Percentiles rank a stretch among this genome's conserved stretches.
phyloP scores from a whole-genome alignment of 2,888 invertebrate species.

The Linyphia triangularis region DNA sequence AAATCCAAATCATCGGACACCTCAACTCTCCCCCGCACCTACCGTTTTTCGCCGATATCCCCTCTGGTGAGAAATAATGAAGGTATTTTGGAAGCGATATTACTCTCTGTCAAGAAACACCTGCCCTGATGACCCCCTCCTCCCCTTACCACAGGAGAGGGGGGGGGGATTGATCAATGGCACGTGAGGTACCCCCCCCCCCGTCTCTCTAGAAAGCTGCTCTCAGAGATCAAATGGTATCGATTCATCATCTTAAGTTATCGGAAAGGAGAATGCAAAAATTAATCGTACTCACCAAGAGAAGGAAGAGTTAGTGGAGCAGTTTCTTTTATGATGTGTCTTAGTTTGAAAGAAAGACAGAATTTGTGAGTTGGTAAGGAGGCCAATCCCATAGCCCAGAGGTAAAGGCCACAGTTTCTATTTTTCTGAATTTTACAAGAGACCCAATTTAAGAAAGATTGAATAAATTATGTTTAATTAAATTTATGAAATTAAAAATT shows the following conservation, averaged over 20 bases:
- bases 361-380: too few relatives aligned
- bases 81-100: slow-evolving; percentile 61
- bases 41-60: not conserved
- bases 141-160: slow-evolving; percentile 24
- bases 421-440: too few relatives aligned
- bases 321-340: not conserved
- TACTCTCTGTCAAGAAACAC: slow-evolving; percentile 72
- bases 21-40: not conserved
- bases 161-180: slow-evolving; percentile 31
- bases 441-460: too few relatives aligned
- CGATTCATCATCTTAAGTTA: slow-evolving; percentile 49
- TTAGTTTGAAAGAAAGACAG: not conserved
- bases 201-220: not conserved
- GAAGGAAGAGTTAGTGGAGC: not conserved
- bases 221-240: slow-evolving; percentile 35
- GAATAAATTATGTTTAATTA: too few relatives aligned
- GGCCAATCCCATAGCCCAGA: too few relatives aligned
- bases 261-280: slow-evolving; percentile 13
- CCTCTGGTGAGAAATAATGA: slow-evolving; percentile 61
- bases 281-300: not conserved
- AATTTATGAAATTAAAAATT: too few relatives aligned
- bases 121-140: slow-evolving; percentile 39
- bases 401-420: too few relatives aligned
- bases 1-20: not conserved
- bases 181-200: not conserved